Evolutionary conservation across 2,888 invertebrate species (phyloP).

Genomic region (Sycophila texana): DNA sequence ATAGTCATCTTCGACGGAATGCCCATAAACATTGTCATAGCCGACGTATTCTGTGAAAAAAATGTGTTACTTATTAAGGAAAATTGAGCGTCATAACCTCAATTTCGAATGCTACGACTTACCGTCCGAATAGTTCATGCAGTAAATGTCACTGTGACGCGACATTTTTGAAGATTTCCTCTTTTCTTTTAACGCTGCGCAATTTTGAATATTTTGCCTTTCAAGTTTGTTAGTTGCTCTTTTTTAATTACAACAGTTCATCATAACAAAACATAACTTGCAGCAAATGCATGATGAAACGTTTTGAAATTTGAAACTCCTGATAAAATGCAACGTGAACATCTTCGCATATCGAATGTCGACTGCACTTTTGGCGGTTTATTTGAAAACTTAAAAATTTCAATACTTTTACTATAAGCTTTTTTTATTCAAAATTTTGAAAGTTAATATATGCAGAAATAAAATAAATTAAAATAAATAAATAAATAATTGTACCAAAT

Average conservation of each 20-base stretch:
- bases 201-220: not conserved
- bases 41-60: constrained; percentile 87
- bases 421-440: too few relatives aligned
- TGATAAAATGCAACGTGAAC: too few relatives aligned
- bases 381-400: constrained; percentile 7
- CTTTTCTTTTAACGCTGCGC: not conserved
- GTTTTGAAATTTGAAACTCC: too few relatives aligned
- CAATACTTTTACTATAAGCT: too few relatives aligned
- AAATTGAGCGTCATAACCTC: constrained; percentile 33
- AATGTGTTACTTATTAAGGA: constrained; percentile 17
- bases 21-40: constrained; percentile 93
- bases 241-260: constrained; percentile 21
- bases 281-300: not conserved
- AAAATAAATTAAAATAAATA: too few relatives aligned
- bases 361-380: constrained; percentile 2
- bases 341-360: not conserved
- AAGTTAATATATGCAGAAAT: too few relatives aligned
- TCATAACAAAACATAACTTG: constrained; percentile 8
- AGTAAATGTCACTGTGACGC: constrained; percentile 89
- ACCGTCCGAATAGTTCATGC: constrained; percentile 90
- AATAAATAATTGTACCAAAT: too few relatives aligned
- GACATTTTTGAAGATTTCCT: constrained; percentile 80
- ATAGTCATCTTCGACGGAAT: constrained; percentile 95
- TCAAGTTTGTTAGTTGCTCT: not conserved
- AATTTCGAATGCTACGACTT: constrained; percentile 60